Conservation (phyloP, 2,113 vertebrate genomes). For the Gymnorhina tibicen region DNA sequence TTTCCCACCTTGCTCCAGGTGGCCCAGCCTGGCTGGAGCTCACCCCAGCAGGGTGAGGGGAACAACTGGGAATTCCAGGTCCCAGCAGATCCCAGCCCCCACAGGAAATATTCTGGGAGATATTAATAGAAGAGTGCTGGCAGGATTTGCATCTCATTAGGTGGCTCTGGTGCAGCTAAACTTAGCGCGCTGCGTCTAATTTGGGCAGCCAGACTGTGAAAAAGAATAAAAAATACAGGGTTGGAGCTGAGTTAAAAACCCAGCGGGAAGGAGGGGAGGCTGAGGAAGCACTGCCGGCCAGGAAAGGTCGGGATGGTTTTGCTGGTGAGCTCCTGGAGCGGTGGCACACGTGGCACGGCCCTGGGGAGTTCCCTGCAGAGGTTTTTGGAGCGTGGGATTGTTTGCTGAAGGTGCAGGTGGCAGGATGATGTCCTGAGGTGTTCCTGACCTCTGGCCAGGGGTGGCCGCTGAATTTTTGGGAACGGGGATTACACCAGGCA, state of each 20-base stretch:
- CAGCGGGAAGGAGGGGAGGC: neutral
- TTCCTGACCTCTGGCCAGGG: neutral
- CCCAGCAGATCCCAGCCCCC: neutral
- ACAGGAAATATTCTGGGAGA: neutral
- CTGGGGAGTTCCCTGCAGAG: neutral
- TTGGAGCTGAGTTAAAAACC: neutral
- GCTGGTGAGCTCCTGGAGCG: neutral
- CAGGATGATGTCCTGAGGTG: rapidly evolving
- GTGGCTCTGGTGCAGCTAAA: neutral
- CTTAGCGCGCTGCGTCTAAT: neutral
- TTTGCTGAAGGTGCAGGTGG: neutral
- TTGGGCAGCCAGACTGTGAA: neutral
- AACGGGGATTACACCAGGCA: rapidly evolving
- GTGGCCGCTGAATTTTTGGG: neutral
- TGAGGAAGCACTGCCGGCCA: neutral
- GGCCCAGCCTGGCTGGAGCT: neutral
- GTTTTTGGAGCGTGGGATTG: rapidly evolving
- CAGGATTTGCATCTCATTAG: neutral
- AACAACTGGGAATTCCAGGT: neutral
- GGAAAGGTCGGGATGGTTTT: neutral
- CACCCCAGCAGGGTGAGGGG: neutral
- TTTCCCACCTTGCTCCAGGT: neutral
- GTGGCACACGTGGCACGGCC: rapidly evolving
- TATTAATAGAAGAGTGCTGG: neutral
- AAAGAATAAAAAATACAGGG: neutral